These are phyloP conservation scores for Trachymyrmex cornetzi DNA, from an alignment of 1,140 invertebrate genomes.

Conservation along the genomic window DNA sequence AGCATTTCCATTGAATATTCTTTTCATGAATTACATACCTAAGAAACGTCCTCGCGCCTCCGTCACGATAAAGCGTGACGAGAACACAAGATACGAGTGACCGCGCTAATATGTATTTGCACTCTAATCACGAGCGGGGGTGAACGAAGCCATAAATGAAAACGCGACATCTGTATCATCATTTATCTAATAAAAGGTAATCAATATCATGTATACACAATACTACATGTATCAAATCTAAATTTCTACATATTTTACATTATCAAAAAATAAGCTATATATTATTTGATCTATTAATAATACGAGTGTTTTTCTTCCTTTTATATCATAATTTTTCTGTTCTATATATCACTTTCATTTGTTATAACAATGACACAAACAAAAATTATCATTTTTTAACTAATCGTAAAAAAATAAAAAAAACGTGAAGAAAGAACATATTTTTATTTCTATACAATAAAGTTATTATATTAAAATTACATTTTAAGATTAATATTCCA, in stretches of 20 bases:
- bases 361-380: too few species aligned
- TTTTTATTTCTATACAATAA: too few species aligned
- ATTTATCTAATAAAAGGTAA: background rate
- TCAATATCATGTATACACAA: background rate
- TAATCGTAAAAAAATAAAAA: too few species aligned
- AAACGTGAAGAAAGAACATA: too few species aligned
- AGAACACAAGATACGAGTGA: constrained; percentile 72
- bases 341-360: too few species aligned
- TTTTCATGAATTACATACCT: constrained; percentile 82
- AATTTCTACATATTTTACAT: background rate
- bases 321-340: background rate
- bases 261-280: background rate
- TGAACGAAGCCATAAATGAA: constrained; percentile 66
- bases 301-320: too few species aligned
- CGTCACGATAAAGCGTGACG: constrained; percentile 75
- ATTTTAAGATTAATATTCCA: too few species aligned
- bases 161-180: constrained; percentile 33
- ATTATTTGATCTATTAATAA: background rate
- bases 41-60: constrained; percentile 78
- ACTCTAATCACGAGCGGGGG: constrained; percentile 73
- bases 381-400: too few species aligned
- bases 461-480: too few species aligned
- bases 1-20: constrained; percentile 82
- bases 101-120: constrained; percentile 66
- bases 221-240: background rate